Evolutionary conservation across 2,113 vertebrate genomes (phyloP).

Genomic region (Cricetomys ansorgei): DNA sequence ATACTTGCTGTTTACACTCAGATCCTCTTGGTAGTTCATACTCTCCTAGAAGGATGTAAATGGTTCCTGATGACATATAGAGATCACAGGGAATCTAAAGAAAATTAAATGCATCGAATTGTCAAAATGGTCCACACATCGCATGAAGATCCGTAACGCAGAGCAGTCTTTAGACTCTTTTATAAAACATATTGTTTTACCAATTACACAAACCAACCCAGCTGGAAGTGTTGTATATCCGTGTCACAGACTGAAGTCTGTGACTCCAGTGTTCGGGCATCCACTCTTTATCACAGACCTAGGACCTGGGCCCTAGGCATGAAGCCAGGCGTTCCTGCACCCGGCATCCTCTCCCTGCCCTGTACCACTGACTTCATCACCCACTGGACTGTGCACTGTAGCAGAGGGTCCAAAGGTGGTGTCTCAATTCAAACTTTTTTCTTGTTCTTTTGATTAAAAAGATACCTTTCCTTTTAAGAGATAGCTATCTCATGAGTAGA

Average conservation of each 20-base stretch:
- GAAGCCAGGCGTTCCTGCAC: accelerated
- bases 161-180: not conserved
- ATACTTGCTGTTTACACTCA: not conserved
- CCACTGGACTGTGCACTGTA: accelerated
- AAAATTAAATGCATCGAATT: not conserved
- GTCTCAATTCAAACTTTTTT: not conserved
- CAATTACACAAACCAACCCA: not conserved
- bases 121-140: not conserved
- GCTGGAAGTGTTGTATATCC: not conserved
- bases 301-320: not conserved
- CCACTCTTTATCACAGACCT: not conserved
- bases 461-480: too few relatives aligned
- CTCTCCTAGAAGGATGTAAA: not conserved
- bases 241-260: not conserved
- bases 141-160: not conserved
- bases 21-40: not conserved
- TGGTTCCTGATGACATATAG: not conserved
- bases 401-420: not conserved
- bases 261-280: not conserved
- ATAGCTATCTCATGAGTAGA: not conserved
- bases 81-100: not conserved
- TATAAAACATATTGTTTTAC: not conserved
- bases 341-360: not conserved
- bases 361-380: accelerated
- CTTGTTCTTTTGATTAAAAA: not conserved